Evolutionary conservation across 2,888 invertebrate species (phyloP).

Genomic region (Drosophila parthenogenetica): DNA sequence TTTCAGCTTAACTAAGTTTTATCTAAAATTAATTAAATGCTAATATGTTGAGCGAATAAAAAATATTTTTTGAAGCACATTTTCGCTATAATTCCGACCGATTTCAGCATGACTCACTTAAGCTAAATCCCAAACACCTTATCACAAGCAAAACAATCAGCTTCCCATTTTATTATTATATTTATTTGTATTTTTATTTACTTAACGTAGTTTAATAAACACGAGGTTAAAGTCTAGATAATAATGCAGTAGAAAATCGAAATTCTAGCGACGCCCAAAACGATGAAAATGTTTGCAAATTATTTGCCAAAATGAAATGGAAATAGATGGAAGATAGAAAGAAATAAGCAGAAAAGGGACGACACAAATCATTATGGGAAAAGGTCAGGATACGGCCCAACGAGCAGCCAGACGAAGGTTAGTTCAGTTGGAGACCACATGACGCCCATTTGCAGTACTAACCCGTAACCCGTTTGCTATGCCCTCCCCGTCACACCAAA

Average conservation of each 20-base stretch:
- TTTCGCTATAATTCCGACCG: background rate
- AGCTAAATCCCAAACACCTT: constrained; percentile 18
- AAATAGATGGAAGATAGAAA: constrained; percentile 8
- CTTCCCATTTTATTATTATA: constrained; percentile 1
- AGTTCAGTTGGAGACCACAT: constrained; percentile 30
- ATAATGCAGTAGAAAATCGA: constrained; percentile 39
- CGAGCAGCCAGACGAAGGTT: constrained; percentile 50
- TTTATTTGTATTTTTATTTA: constrained; percentile 7
- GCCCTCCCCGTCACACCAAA: constrained; percentile 23
- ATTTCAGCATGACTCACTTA: constrained; percentile 3
- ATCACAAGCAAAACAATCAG: constrained; percentile 39
- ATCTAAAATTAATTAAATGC: background rate
- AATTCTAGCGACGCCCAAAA: constrained; percentile 29
- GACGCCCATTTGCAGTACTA: constrained; percentile 19
- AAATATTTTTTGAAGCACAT: background rate
- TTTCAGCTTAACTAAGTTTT: no score
- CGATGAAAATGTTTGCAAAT: constrained; percentile 20
- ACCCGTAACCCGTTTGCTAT: constrained; percentile 26
- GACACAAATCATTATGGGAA: constrained; percentile 50
- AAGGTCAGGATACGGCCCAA: constrained; percentile 55
- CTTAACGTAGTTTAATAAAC: constrained; percentile 23
- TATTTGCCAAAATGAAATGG: constrained; percentile 26
- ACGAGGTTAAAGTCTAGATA: constrained; percentile 26
- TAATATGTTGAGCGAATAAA: background rate
- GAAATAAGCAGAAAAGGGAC: constrained; percentile 15